Conservation (phyloP, 2,888 invertebrate genomes). For the Spisula solida region DNA sequence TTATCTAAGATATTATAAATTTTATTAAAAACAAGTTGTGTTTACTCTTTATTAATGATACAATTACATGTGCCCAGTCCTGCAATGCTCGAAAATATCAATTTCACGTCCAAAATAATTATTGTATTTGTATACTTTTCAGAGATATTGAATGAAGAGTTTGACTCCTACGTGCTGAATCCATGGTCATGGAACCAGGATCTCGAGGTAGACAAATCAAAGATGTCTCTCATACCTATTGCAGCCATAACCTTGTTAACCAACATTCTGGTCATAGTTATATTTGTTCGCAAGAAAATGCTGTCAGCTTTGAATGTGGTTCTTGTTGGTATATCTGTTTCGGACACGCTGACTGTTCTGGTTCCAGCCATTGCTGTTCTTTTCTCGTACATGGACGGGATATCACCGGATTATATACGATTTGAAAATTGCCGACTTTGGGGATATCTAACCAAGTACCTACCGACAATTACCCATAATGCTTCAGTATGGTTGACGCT, state of each 20-base stretch:
- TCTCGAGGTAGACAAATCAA: constrained; percentile 88
- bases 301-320: constrained; percentile 96
- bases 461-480: constrained; percentile 92
- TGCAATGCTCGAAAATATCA: no score
- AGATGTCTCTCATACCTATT: constrained; percentile 93
- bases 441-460: constrained; percentile 83
- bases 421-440: constrained; percentile 92
- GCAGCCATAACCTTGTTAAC: constrained; percentile 94
- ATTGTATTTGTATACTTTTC: not conserved
- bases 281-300: constrained; percentile 96
- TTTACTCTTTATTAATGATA: no score
- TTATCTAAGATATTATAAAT: no score
- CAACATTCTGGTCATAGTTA: constrained; percentile 95
- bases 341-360: constrained; percentile 94
- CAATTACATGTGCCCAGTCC: no score
- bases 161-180: constrained; percentile 69
- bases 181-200: constrained; percentile 73
- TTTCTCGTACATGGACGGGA: constrained; percentile 96
- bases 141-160: constrained; percentile 65
- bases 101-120: no score
- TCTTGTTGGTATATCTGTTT: constrained; percentile 96
- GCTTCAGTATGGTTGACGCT: constrained; percentile 97
- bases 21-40: no score
- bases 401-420: constrained; percentile 94
- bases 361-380: constrained; percentile 90